phyloP scores from a whole-genome alignment of 2,113 vertebrate genomes.

The Microcebus tavaratra region DNA sequence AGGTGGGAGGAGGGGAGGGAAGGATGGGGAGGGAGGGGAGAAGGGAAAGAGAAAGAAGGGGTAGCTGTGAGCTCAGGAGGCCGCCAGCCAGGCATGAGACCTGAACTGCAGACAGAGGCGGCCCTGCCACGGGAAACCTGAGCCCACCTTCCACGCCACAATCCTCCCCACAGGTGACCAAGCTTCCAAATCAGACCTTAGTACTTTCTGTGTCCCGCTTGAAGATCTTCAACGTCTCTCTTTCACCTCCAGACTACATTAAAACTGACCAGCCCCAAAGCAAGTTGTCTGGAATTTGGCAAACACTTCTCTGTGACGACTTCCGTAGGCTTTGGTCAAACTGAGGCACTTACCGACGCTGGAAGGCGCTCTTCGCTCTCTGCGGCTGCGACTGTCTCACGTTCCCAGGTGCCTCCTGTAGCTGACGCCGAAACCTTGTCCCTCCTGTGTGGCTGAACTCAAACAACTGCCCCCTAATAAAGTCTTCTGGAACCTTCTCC shows the following conservation, averaged over 20 bases:
- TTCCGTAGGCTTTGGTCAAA: accelerated
- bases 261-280: neutral
- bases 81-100: accelerated
- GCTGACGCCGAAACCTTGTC: accelerated
- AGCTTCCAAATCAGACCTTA: too few relatives aligned
- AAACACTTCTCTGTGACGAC: too few relatives aligned
- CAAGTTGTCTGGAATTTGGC: neutral
- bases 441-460: neutral
- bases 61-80: accelerated
- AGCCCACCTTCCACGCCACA: neutral
- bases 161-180: accelerated
- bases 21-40: neutral
- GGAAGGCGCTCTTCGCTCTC: accelerated
- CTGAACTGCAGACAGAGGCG: accelerated
- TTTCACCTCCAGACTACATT: neutral
- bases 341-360: accelerated
- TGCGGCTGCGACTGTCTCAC: accelerated
- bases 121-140: accelerated
- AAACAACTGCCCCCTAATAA: neutral
- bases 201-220: neutral
- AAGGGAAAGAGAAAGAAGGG: neutral
- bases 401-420: accelerated
- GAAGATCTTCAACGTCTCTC: neutral
- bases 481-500: neutral
- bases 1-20: neutral